These are phyloP conservation scores for Poeciliopsis retropinna DNA, from an alignment of 2,113 vertebrate species.

Conservation along the genomic window DNA sequence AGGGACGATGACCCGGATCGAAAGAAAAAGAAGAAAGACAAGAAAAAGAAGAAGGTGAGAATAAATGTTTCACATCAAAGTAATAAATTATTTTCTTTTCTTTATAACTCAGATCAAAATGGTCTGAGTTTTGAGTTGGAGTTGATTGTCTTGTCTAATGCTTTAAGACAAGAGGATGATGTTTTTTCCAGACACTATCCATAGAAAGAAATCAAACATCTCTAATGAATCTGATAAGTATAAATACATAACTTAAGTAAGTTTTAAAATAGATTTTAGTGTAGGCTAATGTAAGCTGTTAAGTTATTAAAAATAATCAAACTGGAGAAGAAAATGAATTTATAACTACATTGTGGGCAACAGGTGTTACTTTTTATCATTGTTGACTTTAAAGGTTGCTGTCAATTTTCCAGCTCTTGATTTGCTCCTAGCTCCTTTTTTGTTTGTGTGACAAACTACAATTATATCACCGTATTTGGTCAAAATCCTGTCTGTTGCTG, in stretches of 20 bases:
- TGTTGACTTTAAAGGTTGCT: not conserved
- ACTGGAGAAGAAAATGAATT: not conserved
- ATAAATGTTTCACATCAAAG: not conserved
- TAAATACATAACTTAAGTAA: too few species aligned
- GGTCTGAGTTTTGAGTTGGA: too few species aligned
- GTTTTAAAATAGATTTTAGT: not conserved
- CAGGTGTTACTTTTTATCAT: not conserved
- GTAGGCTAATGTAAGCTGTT: not conserved
- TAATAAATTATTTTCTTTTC: not conserved
- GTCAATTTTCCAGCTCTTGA: too few species aligned
- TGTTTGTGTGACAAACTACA: not conserved
- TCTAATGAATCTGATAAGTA: too few species aligned
- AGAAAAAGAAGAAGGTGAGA: conserved; percentile 97
- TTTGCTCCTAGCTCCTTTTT: too few species aligned
- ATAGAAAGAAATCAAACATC: too few species aligned
- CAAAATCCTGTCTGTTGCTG: too few species aligned
- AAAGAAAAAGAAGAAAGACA: conserved; percentile 98
- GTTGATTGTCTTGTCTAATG: too few species aligned
- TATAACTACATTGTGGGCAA: not conserved
- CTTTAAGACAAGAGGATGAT: too few species aligned
- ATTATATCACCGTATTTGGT: not conserved
- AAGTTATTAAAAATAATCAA: not conserved
- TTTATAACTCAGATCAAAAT: too few species aligned
- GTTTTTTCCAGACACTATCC: too few species aligned
- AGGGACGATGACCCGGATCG: conserved; percentile 95